Evolutionary conservation across 2,113 vertebrate genomes (phyloP), one percentile per base, ranked within the genome.

Genomic region (Pachyramphus minor): DNA sequence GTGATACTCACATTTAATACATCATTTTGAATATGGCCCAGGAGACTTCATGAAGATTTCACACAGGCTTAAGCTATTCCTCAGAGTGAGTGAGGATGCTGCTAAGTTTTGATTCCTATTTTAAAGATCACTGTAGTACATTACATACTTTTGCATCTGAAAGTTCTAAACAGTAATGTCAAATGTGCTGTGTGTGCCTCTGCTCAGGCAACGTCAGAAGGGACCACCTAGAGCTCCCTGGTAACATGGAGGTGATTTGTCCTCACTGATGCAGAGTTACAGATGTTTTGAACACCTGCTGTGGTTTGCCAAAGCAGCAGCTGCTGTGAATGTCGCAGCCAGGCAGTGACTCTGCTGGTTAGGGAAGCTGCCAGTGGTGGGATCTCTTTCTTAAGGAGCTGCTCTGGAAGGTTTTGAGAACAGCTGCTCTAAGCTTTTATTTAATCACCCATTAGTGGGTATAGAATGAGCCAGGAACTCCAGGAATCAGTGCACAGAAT

Each of bases 371-470:
- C 73, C 77, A 78, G 64, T 68, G 64, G 6, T 33, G 66, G 31
- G 24, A 68, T 85, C 81, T 69, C 73, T 87, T 81, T 82, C 84
- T 91, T 90, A 90, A 80, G 84, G 91, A 95, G 64, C 55, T 88
- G 74, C 79, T 83, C 78, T 63, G 67, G 62, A 87, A 67, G 87
- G 49, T 50, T 64, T 75, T 60, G 84, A 81, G 73, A 93, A 78
- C 71, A 93, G 72, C 80, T 90, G 84, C 71, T 89, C 58, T 78
- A 25, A 56, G 81, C 66, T 89, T 92, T 82, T 45, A 68, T 92
- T 93, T 92, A 90, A 89, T 94, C 62, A 74, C 66, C 66, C 47
- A 59, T 92, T 89, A 91, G 72, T 31, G 55, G 49, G 42, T 69
- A 41, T 94, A 80, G 71, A 76, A 77, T 91, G 76, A 72, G 27